Conservation (phyloP, 2,888 invertebrate genomes). For the Alloscopus bannaensis region DNA sequence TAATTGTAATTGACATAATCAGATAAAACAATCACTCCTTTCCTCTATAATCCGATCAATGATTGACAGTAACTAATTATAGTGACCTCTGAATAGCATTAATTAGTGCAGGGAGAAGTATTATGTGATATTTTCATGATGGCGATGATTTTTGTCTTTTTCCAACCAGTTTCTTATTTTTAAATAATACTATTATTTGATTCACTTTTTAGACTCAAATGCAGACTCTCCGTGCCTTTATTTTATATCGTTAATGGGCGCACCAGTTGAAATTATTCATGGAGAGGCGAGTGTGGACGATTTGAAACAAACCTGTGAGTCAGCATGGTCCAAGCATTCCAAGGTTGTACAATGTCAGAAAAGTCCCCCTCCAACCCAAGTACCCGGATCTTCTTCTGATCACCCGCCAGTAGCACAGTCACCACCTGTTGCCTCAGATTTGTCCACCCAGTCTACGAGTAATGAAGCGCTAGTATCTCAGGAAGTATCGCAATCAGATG, state of each 20-base stretch:
- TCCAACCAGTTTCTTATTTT: too few species aligned
- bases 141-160: too few species aligned
- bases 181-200: too few species aligned
- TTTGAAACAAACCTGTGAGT: slow-evolving; percentile 81
- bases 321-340: slow-evolving; percentile 79
- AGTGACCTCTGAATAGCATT: too few species aligned
- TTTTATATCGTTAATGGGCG: slow-evolving; percentile 89
- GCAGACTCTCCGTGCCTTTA: slow-evolving; percentile 83
- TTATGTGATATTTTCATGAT: too few species aligned
- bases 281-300: slow-evolving; percentile 80
- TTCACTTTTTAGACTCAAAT: slow-evolving; percentile 63
- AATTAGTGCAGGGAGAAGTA: too few species aligned
- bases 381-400: background rate
- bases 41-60: too few species aligned
- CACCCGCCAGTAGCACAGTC: background rate
- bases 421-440: background rate
- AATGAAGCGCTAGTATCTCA: slow-evolving; percentile 7
- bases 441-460: background rate
- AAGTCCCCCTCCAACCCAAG: background rate
- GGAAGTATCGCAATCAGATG: background rate
- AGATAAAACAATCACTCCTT: too few species aligned
- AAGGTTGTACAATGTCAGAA: slow-evolving; percentile 54
- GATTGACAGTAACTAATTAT: too few species aligned
- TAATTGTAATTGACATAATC: too few species aligned
- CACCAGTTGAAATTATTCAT: slow-evolving; percentile 86